These are phyloP conservation scores for Cyanoderma ruficeps DNA, from an alignment of 2,113 vertebrate species.

Conservation along the genomic window DNA sequence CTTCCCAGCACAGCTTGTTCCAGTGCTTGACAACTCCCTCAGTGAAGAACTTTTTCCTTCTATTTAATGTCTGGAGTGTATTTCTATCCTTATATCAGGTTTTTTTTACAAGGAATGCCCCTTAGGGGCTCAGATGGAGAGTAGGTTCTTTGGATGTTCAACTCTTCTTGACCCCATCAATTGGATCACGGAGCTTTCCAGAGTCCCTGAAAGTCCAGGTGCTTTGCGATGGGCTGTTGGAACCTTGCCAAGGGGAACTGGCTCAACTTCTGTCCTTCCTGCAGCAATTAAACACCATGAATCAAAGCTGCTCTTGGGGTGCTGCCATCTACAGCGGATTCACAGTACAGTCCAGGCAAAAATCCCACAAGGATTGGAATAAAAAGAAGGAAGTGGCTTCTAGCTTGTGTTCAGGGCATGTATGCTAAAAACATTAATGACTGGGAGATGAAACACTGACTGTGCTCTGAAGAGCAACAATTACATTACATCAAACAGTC, in stretches of 20 bases:
- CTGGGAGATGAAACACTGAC: background rate
- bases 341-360: background rate
- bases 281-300: background rate
- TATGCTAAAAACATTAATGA: background rate
- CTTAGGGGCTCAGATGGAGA: background rate
- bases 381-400: background rate
- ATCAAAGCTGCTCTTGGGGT: background rate
- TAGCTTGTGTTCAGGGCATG: background rate
- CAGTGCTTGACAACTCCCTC: background rate
- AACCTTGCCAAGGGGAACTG: background rate
- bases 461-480: background rate
- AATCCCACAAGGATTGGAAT: background rate
- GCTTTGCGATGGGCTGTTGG: background rate
- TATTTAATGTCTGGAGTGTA: background rate
- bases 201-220: background rate
- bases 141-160: background rate
- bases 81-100: background rate
- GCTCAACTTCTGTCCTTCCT: background rate
- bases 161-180: background rate
- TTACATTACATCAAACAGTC: background rate
- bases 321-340: background rate
- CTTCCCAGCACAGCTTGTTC: rapidly evolving
- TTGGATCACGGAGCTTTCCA: background rate
- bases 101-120: background rate
- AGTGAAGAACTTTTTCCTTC: background rate